Base-by-base conservation (phyloP, 1,140 invertebrate species). In the Drosophila pachea region DNA sequence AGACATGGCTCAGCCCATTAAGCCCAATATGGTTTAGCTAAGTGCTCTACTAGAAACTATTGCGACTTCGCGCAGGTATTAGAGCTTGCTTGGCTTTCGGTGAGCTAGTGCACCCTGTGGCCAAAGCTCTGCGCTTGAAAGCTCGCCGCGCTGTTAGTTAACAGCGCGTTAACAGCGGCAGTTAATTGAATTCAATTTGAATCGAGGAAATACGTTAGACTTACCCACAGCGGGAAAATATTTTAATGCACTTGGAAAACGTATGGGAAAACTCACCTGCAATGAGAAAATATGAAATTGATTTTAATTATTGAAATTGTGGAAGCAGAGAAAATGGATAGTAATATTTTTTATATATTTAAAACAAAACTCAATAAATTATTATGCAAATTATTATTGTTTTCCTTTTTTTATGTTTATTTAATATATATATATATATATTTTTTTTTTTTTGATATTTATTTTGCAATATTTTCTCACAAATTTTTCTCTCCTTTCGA, bases 231-330 rank as follows among this genome's bases (percentile, higher is more conserved):
- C 38, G 5, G 8, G 1, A 33, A 31, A 67, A 16, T 14, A 8
- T 45, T 58, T 31, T 4, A 22, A 43, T 55, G 52, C 50, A 64
- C 5, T 43, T 22, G 0, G 4, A 29, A 50, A 60, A 62, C n/a
- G 31, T n/a, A 33, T 49, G 48, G 12, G 11, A 70, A 78, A 76
- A 84, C 81, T 84, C 73, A 84, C 81, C 81, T 84, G 81, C 64
- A 84, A 84, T 16, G 50, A 62, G 36, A 72, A 22, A 49, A 69
- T 33, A 12, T 49, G 65, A 63, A 40, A 5, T n/a, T 42, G 40
- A 49, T 65, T 58, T 53, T 62, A 56, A 60, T 63, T 47, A 76
- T 58, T 22, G 14, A 54, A 45, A 65, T 67, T 47, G 58, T 59
- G n/a, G n/a, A n/a, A 73, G 63, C 68, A 40, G 36, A 5, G 8